These are phyloP conservation scores for Bungarus multicinctus DNA, from an alignment of 2,113 vertebrate species.

Conservation along the genomic window DNA sequence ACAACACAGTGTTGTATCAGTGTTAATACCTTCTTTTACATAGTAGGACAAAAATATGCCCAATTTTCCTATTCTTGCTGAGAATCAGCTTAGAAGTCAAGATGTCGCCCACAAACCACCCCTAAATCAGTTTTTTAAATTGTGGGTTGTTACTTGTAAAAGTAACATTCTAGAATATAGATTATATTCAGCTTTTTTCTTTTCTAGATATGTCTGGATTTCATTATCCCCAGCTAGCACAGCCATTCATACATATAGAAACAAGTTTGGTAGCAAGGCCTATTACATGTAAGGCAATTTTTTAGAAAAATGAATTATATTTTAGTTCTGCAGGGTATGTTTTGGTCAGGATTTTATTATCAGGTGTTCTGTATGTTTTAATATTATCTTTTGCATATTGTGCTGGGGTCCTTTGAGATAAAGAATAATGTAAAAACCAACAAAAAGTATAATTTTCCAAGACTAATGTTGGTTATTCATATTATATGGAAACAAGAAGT, in stretches of 20 bases:
- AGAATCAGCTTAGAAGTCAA: not conserved
- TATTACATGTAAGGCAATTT: not conserved
- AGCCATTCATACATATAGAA: not conserved
- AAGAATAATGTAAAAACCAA: not conserved
- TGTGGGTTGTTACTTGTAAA: not conserved
- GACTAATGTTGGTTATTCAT: not conserved
- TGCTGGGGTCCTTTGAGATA: not conserved
- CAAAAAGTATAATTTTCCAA: not conserved
- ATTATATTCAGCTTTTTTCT: not conserved
- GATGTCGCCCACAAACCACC: not conserved
- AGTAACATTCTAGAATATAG: not conserved
- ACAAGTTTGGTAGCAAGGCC: not conserved
- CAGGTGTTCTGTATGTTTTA: not conserved
- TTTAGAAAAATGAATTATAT: not conserved
- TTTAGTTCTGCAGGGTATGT: not conserved
- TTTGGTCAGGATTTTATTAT: not conserved
- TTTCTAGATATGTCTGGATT: not conserved
- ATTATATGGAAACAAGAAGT: not conserved
- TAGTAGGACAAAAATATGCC: not conserved
- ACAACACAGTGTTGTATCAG: not conserved
- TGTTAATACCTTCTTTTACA: constrained; percentile 28
- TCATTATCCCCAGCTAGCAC: not conserved
- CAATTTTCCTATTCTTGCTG: constrained; percentile 14
- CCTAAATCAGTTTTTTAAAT: not conserved
- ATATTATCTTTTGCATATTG: not conserved